These are phyloP conservation scores for Cataglyphis albicans DNA, from an alignment of 2,888 invertebrate genomes.

Conservation along the genomic window DNA sequence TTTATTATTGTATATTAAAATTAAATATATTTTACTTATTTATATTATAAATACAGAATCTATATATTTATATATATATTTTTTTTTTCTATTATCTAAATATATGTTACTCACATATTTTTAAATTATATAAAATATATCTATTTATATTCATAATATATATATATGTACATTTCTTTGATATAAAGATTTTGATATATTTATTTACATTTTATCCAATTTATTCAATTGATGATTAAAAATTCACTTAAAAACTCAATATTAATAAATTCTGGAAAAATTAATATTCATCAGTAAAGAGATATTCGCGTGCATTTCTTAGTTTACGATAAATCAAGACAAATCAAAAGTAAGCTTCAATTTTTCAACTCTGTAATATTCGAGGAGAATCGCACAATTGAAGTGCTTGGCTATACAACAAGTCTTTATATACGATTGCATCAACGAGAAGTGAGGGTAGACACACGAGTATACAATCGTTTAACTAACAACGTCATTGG, in stretches of 20 bases:
- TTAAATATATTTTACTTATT: not conserved
- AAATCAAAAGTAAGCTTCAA: not conserved
- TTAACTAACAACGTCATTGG: slow-evolving; percentile 10
- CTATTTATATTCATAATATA: too few species aligned
- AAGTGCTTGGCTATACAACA: slow-evolving; percentile 51
- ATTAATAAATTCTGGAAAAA: not conserved
- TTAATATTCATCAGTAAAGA: not conserved
- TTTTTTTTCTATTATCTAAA: not conserved
- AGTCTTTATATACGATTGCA: slow-evolving; percentile 60
- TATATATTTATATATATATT: not conserved
- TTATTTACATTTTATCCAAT: not conserved
- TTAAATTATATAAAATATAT: not conserved
- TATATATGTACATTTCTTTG: not conserved
- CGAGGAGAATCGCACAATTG: slow-evolving; percentile 26
- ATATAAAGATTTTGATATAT: not conserved
- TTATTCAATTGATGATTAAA: not conserved
- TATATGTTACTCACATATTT: not conserved
- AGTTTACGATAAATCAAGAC: not conserved
- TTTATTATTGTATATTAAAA: not conserved
- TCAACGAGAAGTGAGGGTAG: slow-evolving; percentile 52
- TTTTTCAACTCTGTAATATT: not conserved
- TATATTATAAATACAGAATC: not conserved
- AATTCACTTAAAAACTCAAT: not conserved
- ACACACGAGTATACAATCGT: slow-evolving; percentile 14
- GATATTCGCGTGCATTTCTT: not conserved